Base-by-base conservation (phyloP, 1,140 invertebrate genomes). In the Octopus sinensis region DNA sequence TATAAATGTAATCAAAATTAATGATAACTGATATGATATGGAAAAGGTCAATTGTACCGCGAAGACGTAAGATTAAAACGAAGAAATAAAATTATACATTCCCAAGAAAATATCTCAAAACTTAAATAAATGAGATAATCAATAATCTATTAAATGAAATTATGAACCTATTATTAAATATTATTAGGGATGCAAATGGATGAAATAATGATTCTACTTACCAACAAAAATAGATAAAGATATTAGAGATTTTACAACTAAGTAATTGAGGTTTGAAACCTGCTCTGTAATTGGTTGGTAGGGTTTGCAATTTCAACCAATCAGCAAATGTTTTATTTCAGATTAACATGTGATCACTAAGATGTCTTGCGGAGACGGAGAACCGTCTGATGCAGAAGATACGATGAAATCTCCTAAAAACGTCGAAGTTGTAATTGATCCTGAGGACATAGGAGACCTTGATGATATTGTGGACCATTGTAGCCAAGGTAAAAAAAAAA, bases 331-430 rank as follows among this genome's bases (percentile, higher is more conserved):
- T 76, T 9, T 13, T 13, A 68, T 12, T 68, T 76, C 9, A 30
- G 9, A 30, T 76, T 30, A 80, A 77, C 78, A 80, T 73, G 80
- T 83, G 79, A 73, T 54, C 10, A 12, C 4, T 12, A 81, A 81
- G 23, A 81, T 81, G 80, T 73, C 80, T 10, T 73, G 77, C 53
- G 80, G 80, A 23, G 80, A 81, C 54, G 80, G 56, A 53, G 73
- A 76, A 6, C 51, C 17, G n/a, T 54, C 68, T 75, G 51, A 81
- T 73, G 54, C 75, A 10, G 17, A 76, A 53, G 56, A 62, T 17
- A 17, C 83, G 80, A 80, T 80, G 9, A 77, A 84, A 54, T 56
- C 73, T n/a, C 80, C 82, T n/a, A 79, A 81, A 4, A 30, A 54
- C 23, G 78, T 82, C 6, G 68, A 79, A 51, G 51, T 68, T n/a